Conservation (phyloP, 1,140 invertebrate species). For the Neodiprion pinetum region DNA sequence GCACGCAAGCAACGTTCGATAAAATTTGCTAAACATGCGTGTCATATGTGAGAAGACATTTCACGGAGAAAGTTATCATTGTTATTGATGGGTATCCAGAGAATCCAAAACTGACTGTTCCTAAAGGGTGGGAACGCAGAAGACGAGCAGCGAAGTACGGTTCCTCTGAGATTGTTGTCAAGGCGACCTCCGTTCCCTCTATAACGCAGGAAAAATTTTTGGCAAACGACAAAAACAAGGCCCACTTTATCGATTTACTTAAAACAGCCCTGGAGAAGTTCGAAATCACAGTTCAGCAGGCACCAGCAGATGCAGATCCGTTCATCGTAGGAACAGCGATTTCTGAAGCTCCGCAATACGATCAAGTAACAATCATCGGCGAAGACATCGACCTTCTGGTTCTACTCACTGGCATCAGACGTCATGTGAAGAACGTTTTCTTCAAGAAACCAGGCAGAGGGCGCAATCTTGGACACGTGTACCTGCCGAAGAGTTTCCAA, state of each 20-base stretch:
- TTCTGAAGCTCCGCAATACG: slow-evolving; percentile 29
- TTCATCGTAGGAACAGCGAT: slow-evolving; percentile 25
- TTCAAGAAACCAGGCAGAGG: slow-evolving; percentile 25
- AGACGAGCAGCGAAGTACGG: neutral
- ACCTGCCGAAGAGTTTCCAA: slow-evolving; percentile 13
- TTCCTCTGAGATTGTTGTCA: neutral
- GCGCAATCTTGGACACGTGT: slow-evolving; percentile 42
- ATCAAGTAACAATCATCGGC: slow-evolving; percentile 43
- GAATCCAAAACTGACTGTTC: neutral
- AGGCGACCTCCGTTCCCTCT: slow-evolving; percentile 1
- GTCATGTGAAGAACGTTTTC: slow-evolving; percentile 27
- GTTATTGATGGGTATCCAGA: slow-evolving; percentile 12
- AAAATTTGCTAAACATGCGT: slow-evolving; percentile 39
- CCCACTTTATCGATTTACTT: slow-evolving; percentile 17
- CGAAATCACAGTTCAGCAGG: slow-evolving; percentile 8
- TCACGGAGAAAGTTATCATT: neutral
- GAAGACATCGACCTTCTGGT: slow-evolving; percentile 54
- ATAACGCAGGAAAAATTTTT: slow-evolving; percentile 21
- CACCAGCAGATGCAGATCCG: slow-evolving; percentile 22
- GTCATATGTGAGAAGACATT: slow-evolving; percentile 37
- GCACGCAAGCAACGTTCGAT: slow-evolving; percentile 31
- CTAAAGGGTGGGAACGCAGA: neutral
- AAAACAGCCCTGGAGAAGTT: neutral
- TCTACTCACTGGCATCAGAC: slow-evolving; percentile 41
- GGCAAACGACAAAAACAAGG: slow-evolving; percentile 22